Conservation (phyloP, 2,797 vertebrate species). For the Pogonophryne albipinna region DNA sequence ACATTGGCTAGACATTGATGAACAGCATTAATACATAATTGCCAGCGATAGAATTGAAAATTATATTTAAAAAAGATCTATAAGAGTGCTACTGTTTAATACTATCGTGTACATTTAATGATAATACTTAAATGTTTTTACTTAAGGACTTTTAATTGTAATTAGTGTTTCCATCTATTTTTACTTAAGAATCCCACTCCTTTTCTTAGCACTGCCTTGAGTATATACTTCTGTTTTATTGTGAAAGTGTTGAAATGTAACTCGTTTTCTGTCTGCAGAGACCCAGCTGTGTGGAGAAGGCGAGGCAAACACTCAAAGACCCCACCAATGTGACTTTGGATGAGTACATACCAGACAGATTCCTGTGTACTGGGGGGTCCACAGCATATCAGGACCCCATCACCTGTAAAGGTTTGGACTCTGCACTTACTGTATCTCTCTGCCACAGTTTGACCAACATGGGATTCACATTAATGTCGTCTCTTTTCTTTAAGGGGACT, state of each 20-base stretch:
- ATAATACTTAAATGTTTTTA: too few relatives aligned
- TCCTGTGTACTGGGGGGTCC: conserved; percentile 82
- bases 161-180: too few relatives aligned
- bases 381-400: conserved; percentile 43
- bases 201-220: neutral
- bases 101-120: too few relatives aligned
- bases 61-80: too few relatives aligned
- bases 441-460: neutral
- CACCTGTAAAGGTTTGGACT: conserved; percentile 79
- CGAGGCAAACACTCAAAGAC: conserved; percentile 41
- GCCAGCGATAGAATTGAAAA: too few relatives aligned
- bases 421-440: neutral
- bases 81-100: too few relatives aligned
- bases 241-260: neutral
- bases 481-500: conserved; percentile 76
- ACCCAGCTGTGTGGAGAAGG: conserved; percentile 74
- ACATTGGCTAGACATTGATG: too few relatives aligned
- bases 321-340: conserved; percentile 71
- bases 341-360: conserved; percentile 78
- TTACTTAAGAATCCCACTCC: too few relatives aligned
- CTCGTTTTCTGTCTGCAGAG: conserved; percentile 67
- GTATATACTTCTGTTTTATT: neutral
- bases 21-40: too few relatives aligned
- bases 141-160: too few relatives aligned
- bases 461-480: neutral